Evolutionary conservation across 2,888 invertebrate genomes (phyloP).

Genomic region (Cheilosia urbana): DNA sequence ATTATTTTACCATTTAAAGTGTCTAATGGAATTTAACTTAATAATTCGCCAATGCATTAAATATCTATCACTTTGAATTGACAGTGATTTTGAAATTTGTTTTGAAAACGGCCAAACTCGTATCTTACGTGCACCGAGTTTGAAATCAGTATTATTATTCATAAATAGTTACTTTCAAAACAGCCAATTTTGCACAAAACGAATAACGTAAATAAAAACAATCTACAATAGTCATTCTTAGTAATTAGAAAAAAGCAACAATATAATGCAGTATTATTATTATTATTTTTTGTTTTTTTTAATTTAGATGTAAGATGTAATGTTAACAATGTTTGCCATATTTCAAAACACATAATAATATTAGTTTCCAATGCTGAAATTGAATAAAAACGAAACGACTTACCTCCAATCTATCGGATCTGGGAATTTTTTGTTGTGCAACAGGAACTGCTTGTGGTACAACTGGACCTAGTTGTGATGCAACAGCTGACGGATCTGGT

Average conservation of each 20-base stretch:
- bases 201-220: constrained; percentile 15
- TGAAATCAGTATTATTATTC: too few relatives aligned
- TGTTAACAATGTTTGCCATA: constrained; percentile 30
- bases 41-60: not conserved
- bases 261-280: too few relatives aligned
- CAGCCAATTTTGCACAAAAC: constrained; percentile 35
- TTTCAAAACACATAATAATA: constrained; percentile 53
- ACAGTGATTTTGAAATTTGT: too few relatives aligned
- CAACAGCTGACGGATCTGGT: constrained; percentile 92
- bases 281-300: constrained; percentile 11
- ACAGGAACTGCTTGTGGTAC: constrained; percentile 94
- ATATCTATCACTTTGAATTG: too few relatives aligned
- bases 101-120: not conserved
- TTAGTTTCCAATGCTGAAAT: constrained; percentile 25
- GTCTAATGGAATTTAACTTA: not conserved
- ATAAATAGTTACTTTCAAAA: constrained; percentile 58
- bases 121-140: too few relatives aligned
- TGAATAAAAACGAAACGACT: constrained; percentile 82
- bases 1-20: not conserved
- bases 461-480: constrained; percentile 91
- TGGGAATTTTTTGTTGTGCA: constrained; percentile 96
- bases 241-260: constrained; percentile 61
- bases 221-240: constrained; percentile 59
- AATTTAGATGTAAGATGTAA: constrained; percentile 16
- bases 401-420: constrained; percentile 98